These are phyloP conservation scores for Piaya cayana DNA, from an alignment of 2,113 vertebrate species.

Conservation along the genomic window DNA sequence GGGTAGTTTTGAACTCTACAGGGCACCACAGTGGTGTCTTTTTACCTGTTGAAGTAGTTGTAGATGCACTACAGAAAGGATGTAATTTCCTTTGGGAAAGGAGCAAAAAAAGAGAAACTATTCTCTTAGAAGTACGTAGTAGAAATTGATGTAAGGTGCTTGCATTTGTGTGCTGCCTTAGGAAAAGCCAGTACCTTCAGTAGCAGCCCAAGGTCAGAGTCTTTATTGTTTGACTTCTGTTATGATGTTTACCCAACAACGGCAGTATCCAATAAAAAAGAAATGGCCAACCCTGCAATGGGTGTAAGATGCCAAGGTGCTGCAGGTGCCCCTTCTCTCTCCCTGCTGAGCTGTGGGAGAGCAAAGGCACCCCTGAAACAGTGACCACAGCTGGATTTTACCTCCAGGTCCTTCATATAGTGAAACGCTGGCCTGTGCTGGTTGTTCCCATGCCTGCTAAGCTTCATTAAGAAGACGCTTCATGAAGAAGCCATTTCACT, in stretches of 20 bases:
- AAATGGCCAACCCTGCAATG: background rate
- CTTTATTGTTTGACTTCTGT: background rate
- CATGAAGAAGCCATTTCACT: rapidly evolving
- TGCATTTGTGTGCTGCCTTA: background rate
- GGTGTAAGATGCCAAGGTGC: background rate
- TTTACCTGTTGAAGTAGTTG: background rate
- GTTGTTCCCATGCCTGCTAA: rapidly evolving
- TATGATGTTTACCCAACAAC: background rate
- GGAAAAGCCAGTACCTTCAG: background rate
- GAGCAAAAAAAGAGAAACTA: background rate
- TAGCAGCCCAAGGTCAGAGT: background rate
- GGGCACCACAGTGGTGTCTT: background rate
- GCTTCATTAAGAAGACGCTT: background rate
- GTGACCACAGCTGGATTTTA: rapidly evolving
- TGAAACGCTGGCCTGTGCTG: rapidly evolving
- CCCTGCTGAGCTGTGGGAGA: background rate
- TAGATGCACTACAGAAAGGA: background rate
- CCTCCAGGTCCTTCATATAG: rapidly evolving
- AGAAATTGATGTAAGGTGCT: background rate
- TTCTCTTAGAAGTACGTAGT: background rate
- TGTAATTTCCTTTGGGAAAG: background rate
- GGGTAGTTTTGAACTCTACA: rapidly evolving
- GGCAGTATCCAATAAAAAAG: rapidly evolving
- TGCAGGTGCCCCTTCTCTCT: background rate
- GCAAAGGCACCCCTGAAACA: rapidly evolving